Evolutionary conservation across 53 echinoderm and acorn worm species (phyloP).

Genomic region (Temnopleurus reevesii): DNA sequence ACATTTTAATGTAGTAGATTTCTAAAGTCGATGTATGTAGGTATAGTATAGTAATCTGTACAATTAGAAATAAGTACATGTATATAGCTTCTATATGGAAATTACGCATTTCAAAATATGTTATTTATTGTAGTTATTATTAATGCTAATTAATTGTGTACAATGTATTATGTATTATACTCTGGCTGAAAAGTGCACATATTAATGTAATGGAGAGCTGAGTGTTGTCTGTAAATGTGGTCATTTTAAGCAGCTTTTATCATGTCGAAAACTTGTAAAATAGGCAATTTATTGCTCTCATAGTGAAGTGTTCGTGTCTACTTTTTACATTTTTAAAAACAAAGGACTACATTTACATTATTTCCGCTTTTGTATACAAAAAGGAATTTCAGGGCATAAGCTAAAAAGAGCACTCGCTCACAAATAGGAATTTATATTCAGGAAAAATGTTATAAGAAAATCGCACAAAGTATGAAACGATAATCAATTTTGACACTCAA

Average conservation of each 20-base stretch:
- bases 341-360: too few relatives aligned
- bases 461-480: too few relatives aligned
- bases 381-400: too few relatives aligned
- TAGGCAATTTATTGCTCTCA: neutral
- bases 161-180: neutral
- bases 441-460: too few relatives aligned
- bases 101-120: slow-evolving; percentile 6
- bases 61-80: neutral
- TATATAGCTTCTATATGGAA: slow-evolving; percentile 21
- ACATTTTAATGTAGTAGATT: neutral
- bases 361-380: too few relatives aligned
- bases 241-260: neutral
- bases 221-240: neutral
- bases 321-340: too few relatives aligned
- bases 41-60: neutral
- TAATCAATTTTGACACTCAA: too few relatives aligned
- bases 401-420: too few relatives aligned
- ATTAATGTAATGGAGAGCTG: slow-evolving; percentile 8
- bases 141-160: too few relatives aligned
- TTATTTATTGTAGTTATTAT: slow-evolving; percentile 35
- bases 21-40: neutral
- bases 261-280: neutral
- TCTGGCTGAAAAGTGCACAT: slow-evolving; percentile 11
- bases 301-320: too few relatives aligned
- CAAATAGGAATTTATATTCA: too few relatives aligned